Conservation (phyloP, 2,797 vertebrate genomes). For the Brotula barbata region DNA sequence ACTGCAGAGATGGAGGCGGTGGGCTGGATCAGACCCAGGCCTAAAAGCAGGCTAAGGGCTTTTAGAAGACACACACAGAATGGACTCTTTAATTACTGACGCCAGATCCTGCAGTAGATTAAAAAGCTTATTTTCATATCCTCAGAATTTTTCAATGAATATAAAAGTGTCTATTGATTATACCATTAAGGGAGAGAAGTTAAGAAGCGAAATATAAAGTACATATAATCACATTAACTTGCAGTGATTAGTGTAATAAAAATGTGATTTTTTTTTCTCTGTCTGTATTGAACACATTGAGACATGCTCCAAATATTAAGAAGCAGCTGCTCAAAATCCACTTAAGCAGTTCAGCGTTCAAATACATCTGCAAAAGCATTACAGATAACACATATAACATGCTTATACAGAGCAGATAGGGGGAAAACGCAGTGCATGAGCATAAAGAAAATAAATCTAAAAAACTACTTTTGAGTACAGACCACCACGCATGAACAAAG, state of each 20-base stretch:
- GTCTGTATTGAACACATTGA: slow-evolving; percentile 66
- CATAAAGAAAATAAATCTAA: too few species aligned
- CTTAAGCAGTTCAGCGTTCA: slow-evolving; percentile 63
- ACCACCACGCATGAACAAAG: too few species aligned
- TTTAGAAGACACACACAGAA: slow-evolving; percentile 68
- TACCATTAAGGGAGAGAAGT: slow-evolving; percentile 65
- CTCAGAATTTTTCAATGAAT: slow-evolving; percentile 73
- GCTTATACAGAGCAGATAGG: slow-evolving; percentile 27
- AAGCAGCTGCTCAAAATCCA: slow-evolving; percentile 70
- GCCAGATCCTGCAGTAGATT: slow-evolving; percentile 70
- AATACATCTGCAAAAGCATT: slow-evolving; percentile 52
- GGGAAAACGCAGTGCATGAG: not conserved
- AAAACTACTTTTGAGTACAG: too few species aligned
- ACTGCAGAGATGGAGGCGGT: slow-evolving; percentile 68
- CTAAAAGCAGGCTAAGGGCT: slow-evolving; percentile 75
- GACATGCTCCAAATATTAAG: slow-evolving; percentile 68
- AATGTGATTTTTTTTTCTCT: slow-evolving; percentile 62
- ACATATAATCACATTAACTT: slow-evolving; percentile 81
- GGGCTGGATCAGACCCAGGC: slow-evolving; percentile 71
- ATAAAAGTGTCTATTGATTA: slow-evolving; percentile 75
- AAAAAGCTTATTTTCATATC: slow-evolving; percentile 74
- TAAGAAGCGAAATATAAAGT: slow-evolving; percentile 73
- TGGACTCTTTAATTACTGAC: slow-evolving; percentile 74
- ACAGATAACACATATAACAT: slow-evolving; percentile 56
- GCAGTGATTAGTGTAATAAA: slow-evolving; percentile 76